phyloP scores from a whole-genome alignment of 2,797 vertebrate genomes.

The Muraenolepis orangiensis region DNA sequence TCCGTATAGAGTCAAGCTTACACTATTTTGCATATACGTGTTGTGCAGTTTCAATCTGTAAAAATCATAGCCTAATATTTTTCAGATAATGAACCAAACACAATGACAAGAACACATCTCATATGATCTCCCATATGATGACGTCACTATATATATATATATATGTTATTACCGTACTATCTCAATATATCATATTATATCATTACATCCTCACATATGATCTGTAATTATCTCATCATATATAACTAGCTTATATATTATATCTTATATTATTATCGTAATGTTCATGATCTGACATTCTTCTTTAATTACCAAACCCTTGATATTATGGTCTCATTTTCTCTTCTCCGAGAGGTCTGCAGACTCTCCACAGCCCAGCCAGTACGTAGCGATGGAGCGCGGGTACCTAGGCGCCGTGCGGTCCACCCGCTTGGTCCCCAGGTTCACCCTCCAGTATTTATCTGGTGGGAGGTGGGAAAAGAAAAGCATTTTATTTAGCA shows the following conservation, averaged over 20 bases:
- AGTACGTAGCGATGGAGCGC: constrained; percentile 87
- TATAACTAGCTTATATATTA: neutral
- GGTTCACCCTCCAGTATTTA: constrained; percentile 89
- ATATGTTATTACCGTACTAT: too few relatives aligned
- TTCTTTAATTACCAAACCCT: neutral
- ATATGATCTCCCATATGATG: neutral
- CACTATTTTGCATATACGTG: neutral
- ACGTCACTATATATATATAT: neutral
- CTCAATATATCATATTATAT: neutral
- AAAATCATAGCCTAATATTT: neutral
- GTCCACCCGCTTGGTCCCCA: constrained; percentile 80
- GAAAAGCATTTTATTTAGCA: neutral
- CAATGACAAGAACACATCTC: neutral
- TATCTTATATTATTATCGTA: too few relatives aligned
- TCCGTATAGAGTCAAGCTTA: neutral
- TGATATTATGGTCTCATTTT: constrained; percentile 32
- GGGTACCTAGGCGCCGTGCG: constrained; percentile 81
- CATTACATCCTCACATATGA: neutral
- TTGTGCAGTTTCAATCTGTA: neutral
- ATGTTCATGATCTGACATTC: neutral
- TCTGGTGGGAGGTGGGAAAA: constrained; percentile 75
- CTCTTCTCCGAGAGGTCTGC: constrained; percentile 59
- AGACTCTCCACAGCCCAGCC: constrained; percentile 81
- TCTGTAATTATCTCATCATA: neutral
- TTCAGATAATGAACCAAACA: neutral